phyloP scores from a whole-genome alignment of 2,888 invertebrate species.

The Callosobruchus maculatus region DNA sequence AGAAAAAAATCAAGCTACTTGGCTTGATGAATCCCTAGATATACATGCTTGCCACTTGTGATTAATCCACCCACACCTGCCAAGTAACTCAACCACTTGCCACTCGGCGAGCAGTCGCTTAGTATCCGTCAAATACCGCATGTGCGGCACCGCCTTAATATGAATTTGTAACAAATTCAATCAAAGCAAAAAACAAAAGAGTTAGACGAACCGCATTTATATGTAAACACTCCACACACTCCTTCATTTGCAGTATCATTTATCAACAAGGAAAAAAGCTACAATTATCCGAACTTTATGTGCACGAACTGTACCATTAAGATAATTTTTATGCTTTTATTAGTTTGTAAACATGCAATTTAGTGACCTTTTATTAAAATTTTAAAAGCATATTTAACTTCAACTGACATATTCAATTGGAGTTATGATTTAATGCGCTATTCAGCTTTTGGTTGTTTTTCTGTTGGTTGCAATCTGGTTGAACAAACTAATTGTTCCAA shows the following conservation, averaged over 20 bases:
- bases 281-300: background rate
- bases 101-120: too few species aligned
- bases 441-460: slow-evolving; percentile 9
- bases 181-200: background rate
- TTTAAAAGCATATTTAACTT: slow-evolving; percentile 14
- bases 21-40: too few species aligned
- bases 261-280: background rate
- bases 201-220: background rate
- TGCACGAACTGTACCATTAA: background rate
- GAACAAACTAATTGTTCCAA: background rate
- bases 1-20: too few species aligned
- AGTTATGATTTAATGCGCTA: slow-evolving; percentile 21
- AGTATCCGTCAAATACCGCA: too few species aligned
- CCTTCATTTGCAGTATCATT: background rate
- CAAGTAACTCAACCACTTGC: too few species aligned
- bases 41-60: too few species aligned
- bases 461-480: background rate
- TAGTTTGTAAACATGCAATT: slow-evolving; percentile 15
- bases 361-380: slow-evolving; percentile 16
- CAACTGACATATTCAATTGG: slow-evolving; percentile 25
- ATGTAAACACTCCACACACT: background rate
- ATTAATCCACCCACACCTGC: too few species aligned
- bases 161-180: too few species aligned
- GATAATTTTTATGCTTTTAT: slow-evolving; percentile 16
- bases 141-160: too few species aligned